These are phyloP conservation scores for Lepidotrigona ventralis DNA, from an alignment of 1,140 invertebrate genomes.

Conservation along the genomic window DNA sequence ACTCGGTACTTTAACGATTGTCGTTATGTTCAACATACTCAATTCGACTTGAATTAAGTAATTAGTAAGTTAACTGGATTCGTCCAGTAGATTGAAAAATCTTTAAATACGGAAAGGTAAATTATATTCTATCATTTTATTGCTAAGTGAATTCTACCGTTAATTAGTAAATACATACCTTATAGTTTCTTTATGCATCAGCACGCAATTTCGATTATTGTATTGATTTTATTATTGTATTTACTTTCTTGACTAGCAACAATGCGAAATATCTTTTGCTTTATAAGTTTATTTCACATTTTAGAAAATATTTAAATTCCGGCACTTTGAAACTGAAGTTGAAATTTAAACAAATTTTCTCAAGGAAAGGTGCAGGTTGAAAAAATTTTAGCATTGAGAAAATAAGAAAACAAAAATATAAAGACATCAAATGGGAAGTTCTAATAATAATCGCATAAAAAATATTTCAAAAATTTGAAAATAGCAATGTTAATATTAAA, in stretches of 20 bases:
- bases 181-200: not conserved
- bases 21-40: not conserved
- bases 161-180: not conserved
- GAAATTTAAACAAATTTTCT: too few relatives aligned
- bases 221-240: too few relatives aligned
- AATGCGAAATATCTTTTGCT: too few relatives aligned
- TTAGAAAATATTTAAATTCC: too few relatives aligned
- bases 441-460: not conserved
- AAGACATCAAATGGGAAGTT: too few relatives aligned
- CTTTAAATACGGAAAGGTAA: not conserved
- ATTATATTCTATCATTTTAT: not conserved
- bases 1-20: not conserved
- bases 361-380: too few relatives aligned
- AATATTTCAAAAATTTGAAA: not conserved
- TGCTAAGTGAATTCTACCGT: not conserved
- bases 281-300: too few relatives aligned
- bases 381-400: too few relatives aligned
- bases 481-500: not conserved
- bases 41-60: conserved; percentile 2
- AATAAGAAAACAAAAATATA: too few relatives aligned
- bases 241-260: too few relatives aligned
- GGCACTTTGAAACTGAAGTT: too few relatives aligned
- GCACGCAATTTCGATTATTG: not conserved
- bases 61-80: not conserved
- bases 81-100: not conserved